These are phyloP conservation scores for Schizopygopsis malacanthus DNA, from an alignment of 2,797 vertebrate genomes.

Conservation along the genomic window DNA sequence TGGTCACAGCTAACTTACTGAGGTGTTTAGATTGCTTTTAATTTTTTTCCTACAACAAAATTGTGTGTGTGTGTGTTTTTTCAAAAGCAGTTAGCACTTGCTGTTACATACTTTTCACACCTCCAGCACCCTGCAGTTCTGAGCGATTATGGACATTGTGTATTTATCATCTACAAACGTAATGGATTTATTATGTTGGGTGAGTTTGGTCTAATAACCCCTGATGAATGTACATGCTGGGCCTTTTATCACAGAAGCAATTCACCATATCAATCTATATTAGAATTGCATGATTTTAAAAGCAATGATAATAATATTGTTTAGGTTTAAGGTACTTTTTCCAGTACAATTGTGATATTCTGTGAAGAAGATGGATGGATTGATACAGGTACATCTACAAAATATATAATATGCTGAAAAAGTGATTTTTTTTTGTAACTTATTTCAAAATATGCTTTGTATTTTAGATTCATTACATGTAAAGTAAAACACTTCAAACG, in stretches of 20 bases:
- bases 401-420: too few species aligned
- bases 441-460: too few species aligned
- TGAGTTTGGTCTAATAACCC: conserved; percentile 2
- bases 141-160: neutral
- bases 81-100: conserved; percentile 19
- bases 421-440: too few species aligned
- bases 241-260: conserved; percentile 7
- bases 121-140: neutral
- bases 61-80: neutral
- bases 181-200: conserved; percentile 30
- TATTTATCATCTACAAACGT: conserved; percentile 25
- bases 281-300: neutral
- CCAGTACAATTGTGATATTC: neutral
- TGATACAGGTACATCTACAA: neutral
- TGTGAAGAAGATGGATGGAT: neutral
- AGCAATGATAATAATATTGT: neutral
- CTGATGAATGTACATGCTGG: neutral
- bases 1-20: neutral
- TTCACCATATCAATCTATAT: neutral
- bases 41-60: neutral
- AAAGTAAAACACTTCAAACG: too few species aligned
- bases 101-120: conserved; percentile 41
- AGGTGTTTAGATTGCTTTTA: conserved; percentile 1
- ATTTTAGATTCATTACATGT: too few species aligned
- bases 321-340: neutral